Base-by-base conservation (phyloP, 2,888 invertebrate genomes). In the Tenthredo notha region DNA sequence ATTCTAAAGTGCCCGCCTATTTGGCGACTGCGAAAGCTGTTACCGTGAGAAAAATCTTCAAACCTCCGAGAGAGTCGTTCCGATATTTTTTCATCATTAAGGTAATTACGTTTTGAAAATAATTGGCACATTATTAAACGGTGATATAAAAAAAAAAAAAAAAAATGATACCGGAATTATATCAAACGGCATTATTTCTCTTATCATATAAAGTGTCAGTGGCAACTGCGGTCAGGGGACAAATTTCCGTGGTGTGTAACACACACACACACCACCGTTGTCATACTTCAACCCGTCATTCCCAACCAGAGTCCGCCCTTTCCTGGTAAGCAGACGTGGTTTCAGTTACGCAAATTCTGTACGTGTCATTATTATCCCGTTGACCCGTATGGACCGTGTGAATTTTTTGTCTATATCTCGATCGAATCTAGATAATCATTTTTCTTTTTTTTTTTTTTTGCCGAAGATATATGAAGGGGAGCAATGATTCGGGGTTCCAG, bases 241-340 rank as follows among this genome's bases (percentile, higher is more conserved):
- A 29, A 15, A 77, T 21, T 18, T 74, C 10, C 50, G 54, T 12
- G n/a, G 40, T 5, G 21, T 21, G 43, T 40, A 50, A 50, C 47
- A 78, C 61, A 58, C 54, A 50, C 47, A 78, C 61, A 58, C 54
- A 54, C 33, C 40, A 40, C 47, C 37, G 58, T 58, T 50, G 58
- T 78, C 78, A 58, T 78, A 78, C 58, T 61, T 78, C 78, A 78
- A 78, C 78, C 58, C 78, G 78, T 78, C 78, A 78, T 58, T 78
- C 15, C 58, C 78, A 78, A 78, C 21, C 78, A 78, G 58, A 54
- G 37, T 78, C 58, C 58, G 78, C 78, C 78, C 78, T 78, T 78
- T 78, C 25, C 78, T 61, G 58, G 78, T 78, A 58, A 58, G 10
- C 58, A 40, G 78, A 78, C 78, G 54, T 54, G 50, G 77, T 15